These are phyloP conservation scores for Dicentrarchus labrax DNA, from an alignment of 2,113 vertebrate species.

Conservation along the genomic window DNA sequence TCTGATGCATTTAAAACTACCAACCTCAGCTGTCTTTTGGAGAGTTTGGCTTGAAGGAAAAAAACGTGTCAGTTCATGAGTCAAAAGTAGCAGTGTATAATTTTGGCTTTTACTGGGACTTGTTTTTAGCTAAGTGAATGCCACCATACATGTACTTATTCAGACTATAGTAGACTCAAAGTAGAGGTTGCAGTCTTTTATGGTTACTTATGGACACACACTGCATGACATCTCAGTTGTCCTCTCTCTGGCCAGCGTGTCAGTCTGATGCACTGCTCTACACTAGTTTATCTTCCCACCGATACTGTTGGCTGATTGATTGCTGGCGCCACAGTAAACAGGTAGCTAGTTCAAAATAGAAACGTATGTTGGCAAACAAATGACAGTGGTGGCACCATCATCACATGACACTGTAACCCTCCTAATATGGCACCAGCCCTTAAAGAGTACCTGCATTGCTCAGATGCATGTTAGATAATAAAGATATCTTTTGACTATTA, in stretches of 20 bases:
- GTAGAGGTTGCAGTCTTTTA: slow-evolving; percentile 23
- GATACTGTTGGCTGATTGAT: slow-evolving; percentile 23
- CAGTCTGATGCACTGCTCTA: slow-evolving; percentile 23
- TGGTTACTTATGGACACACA: slow-evolving; percentile 20
- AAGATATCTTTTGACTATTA: slow-evolving; percentile 45
- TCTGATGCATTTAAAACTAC: slow-evolving; percentile 22
- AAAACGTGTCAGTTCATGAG: not conserved
- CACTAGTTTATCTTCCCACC: slow-evolving; percentile 35
- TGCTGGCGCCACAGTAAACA: slow-evolving; percentile 23
- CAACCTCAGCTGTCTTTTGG: not conserved
- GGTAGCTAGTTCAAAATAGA: slow-evolving; percentile 24
- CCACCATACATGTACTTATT: slow-evolving; percentile 27
- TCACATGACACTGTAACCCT: slow-evolving; percentile 26
- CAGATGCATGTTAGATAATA: slow-evolving; percentile 71
- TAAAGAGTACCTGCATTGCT: slow-evolving; percentile 57
- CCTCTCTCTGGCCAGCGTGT: slow-evolving; percentile 25
- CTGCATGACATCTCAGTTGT: slow-evolving; percentile 50
- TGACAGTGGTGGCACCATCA: slow-evolving; percentile 8
- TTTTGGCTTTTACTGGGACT: slow-evolving; percentile 24
- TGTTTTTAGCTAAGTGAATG: slow-evolving; percentile 18
- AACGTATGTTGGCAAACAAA: slow-evolving; percentile 6
- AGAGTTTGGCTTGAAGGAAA: not conserved
- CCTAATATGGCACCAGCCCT: slow-evolving; percentile 17
- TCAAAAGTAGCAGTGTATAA: not conserved
- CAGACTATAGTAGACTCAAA: slow-evolving; percentile 18